Evolutionary conservation across 1,140 invertebrate species (phyloP).

Genomic region (Monochamus saltuarius): DNA sequence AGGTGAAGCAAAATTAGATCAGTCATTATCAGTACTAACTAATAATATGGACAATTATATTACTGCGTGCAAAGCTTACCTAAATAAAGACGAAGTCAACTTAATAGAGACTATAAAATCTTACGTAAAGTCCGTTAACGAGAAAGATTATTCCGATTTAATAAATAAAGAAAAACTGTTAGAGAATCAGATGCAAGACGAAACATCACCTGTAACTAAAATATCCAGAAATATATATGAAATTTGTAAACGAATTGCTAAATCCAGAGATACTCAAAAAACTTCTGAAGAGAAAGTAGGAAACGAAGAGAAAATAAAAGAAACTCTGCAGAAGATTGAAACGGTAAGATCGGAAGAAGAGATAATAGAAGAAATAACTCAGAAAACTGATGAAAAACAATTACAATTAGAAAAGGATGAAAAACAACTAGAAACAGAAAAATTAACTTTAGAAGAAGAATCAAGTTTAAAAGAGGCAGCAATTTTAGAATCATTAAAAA

Average conservation of each 20-base stretch:
- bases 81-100: slow-evolving; percentile 27
- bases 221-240: slow-evolving; percentile 25
- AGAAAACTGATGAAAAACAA: not conserved
- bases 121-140: slow-evolving; percentile 10
- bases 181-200: slow-evolving; percentile 18
- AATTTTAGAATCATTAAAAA: not conserved
- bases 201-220: slow-evolving; percentile 14
- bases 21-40: slow-evolving; percentile 1
- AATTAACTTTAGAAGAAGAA: not conserved
- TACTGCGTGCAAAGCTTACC: slow-evolving; percentile 13
- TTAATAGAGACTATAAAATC: slow-evolving; percentile 18
- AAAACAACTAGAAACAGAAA: not conserved
- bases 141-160: slow-evolving; percentile 3
- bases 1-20: not conserved
- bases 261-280: not conserved
- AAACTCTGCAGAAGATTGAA: not conserved
- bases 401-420: not conserved
- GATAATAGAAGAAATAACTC: not conserved
- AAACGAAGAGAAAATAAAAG: slow-evolving; percentile 7
- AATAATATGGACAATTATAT: not conserved
- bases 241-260: slow-evolving; percentile 22
- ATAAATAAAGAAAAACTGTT: slow-evolving; percentile 10
- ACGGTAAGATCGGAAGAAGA: not conserved
- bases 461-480: not conserved
- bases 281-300: not conserved